Evolutionary conservation across 2,797 vertebrate genomes (phyloP).

Genomic region (Forpus xanthops): DNA sequence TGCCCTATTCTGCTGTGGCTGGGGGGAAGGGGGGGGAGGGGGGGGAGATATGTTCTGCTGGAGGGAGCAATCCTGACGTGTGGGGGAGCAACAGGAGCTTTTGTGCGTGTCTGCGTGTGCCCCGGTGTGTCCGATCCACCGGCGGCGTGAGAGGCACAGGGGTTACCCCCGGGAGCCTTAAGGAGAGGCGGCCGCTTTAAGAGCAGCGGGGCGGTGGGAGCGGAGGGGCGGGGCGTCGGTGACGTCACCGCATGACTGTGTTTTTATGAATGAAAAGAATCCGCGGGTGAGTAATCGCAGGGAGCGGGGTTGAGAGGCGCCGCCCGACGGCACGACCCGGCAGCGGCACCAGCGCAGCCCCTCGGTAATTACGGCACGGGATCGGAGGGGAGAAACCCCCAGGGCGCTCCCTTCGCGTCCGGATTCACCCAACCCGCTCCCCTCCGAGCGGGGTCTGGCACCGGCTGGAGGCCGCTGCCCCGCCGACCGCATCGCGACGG

Average conservation of each 20-base stretch:
- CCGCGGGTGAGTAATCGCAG: conserved; percentile 95
- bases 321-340: background rate
- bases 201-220: background rate
- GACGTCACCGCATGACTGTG: conserved; percentile 91
- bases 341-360: background rate
- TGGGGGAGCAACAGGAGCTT: fast-evolving
- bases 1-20: fast-evolving
- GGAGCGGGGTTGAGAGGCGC: conserved; percentile 78
- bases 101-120: fast-evolving
- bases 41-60: fast-evolving
- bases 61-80: fast-evolving
- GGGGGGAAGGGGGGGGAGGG: too few species aligned
- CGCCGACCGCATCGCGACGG: background rate
- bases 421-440: background rate
- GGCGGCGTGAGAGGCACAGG: fast-evolving
- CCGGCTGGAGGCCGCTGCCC: background rate
- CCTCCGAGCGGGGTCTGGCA: background rate
- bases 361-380: background rate
- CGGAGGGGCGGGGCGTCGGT: conserved; percentile 34
- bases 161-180: fast-evolving
- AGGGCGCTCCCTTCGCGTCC: background rate
- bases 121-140: fast-evolving
- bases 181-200: background rate
- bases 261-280: conserved; percentile 99
- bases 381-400: background rate